Percentiles rank a stretch among this genome's conserved stretches.
These are phyloP conservation scores for Isaurus tuberculatus DNA, from an alignment of 92 coral and sea anemone species.

Conservation along the genomic window DNA sequence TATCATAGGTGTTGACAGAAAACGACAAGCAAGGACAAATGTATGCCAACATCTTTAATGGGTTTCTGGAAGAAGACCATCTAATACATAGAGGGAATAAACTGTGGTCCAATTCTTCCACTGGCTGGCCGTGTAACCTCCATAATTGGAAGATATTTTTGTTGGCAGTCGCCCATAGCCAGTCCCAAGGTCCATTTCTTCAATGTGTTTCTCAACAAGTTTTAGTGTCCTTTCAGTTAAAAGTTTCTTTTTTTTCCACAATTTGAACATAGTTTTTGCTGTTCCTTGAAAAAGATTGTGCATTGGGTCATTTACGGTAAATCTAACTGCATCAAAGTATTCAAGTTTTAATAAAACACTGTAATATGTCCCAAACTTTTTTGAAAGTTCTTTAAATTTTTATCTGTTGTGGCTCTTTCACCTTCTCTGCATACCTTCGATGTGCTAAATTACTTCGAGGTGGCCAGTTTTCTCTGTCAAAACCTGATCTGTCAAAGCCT, in stretches of 20 bases:
- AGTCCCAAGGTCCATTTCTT: conserved; percentile 55
- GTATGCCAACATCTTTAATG: conserved; percentile 63
- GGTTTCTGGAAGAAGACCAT: conserved; percentile 49
- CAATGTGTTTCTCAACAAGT: conserved; percentile 43
- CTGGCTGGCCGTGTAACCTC: conserved; percentile 65
- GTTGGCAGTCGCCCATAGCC: conserved; percentile 65
- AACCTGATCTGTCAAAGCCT: conserved; percentile 58
- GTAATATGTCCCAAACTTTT: conserved; percentile 44
- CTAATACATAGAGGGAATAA: conserved; percentile 51
- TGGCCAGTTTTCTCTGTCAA: conserved; percentile 59
- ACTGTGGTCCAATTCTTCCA: conserved; percentile 69
- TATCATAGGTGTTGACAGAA: not conserved
- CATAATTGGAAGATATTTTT: conserved; percentile 68
- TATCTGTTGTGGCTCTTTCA: conserved; percentile 42
- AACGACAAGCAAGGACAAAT: conserved; percentile 36
- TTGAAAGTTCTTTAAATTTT: conserved; percentile 40
- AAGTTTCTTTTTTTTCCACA: conserved; percentile 57
- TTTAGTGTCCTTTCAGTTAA: conserved; percentile 47
- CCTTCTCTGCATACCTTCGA: conserved; percentile 50
- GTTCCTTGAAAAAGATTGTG: conserved; percentile 57
- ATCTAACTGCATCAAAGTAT: conserved; percentile 61
- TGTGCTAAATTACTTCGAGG: conserved; percentile 14
- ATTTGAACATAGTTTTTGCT: conserved; percentile 65
- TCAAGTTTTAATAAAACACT: conserved; percentile 10
- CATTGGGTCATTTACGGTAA: conserved; percentile 52